Base-by-base conservation (phyloP, 2,113 vertebrate genomes). In the Ptilorrhoa leucosticta region DNA sequence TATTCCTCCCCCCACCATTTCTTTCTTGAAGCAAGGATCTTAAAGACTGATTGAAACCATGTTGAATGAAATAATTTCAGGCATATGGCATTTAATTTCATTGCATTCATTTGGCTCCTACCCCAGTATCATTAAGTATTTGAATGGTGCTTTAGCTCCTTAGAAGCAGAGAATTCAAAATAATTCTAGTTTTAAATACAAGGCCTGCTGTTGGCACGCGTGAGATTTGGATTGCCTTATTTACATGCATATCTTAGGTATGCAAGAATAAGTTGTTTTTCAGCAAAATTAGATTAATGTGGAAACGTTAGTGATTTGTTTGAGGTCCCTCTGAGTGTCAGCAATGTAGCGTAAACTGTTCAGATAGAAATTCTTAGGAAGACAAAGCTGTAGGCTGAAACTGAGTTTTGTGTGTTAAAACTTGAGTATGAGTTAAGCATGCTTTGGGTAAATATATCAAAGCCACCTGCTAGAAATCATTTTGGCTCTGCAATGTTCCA, bases 401-500 rank as follows among this genome's bases (percentile, higher is more conserved):
- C 39, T 45, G 23, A 60, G 35, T 44, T 77, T 61, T 57, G n/a
- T 72, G 40, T 76, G 17, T 70, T 75, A 84, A 78, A 95, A 81
- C 60, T 47, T 82, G 45, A 60, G 73, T 37, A 82, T 89, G 83
- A 96, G 63, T 63, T 92, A 54, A 82, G 39, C 24, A 30, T 2
- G 9, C 76, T 47, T 93, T 84, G 87, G 82, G 81, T 92, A 97
- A 97, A 90, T 87, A 84, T 33, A 92, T 78, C 65, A 0, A 71
- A 68, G 69, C 35, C 92, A 94, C 68, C 87, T 94, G 69, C 26
- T 71, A 37, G 95, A 95, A 96, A 69, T 93, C 48, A 33, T 91
- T 85, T 80, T 90, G 92, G 95, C 83, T 70, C 54, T 26, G 39
- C 30, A 39, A 0, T 60, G 56, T 54, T 91, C 69, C 78, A 83